Conservation (phyloP, 2,888 invertebrate genomes). For the Argyra leucocephala region DNA sequence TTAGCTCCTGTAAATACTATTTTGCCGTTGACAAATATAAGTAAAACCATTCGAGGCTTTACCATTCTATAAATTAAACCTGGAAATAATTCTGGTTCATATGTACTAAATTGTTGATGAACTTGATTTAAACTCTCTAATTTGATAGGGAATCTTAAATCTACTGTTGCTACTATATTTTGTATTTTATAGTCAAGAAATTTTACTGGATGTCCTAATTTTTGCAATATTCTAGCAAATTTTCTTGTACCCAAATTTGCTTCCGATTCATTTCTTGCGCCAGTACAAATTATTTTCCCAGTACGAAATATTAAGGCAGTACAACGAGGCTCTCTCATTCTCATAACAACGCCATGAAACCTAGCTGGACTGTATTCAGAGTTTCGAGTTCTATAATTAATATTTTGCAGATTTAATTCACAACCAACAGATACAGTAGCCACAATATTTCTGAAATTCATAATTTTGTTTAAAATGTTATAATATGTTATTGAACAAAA, state of each 20-base stretch:
- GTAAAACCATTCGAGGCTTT: conserved; percentile 83
- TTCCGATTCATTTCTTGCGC: conserved; percentile 67
- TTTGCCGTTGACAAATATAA: conserved; percentile 99
- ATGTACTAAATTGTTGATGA: conserved; percentile 71
- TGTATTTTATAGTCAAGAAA: conserved; percentile 70
- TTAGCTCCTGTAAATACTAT: conserved; percentile 93
- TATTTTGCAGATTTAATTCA: conserved; percentile 59
- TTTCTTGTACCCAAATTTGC: conserved; percentile 68
- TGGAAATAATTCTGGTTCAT: conserved; percentile 97
- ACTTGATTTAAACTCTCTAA: conserved; percentile 63
- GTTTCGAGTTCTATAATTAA: conserved; percentile 69
- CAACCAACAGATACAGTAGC: conserved; percentile 68
- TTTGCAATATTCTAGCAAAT: conserved; percentile 73
- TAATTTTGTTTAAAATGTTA: conserved; percentile 9
- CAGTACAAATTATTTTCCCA: conserved; percentile 75
- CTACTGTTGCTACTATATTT: conserved; percentile 67
- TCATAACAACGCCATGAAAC: conserved; percentile 76
- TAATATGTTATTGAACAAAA: background rate
- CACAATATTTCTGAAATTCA: conserved; percentile 59
- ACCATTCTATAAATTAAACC: conserved; percentile 98
- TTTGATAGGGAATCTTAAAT: conserved; percentile 63
- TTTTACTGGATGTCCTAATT: conserved; percentile 66
- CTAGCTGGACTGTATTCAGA: conserved; percentile 75
- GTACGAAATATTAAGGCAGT: conserved; percentile 64
- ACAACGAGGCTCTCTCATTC: conserved; percentile 66